A percentile compares a stretch with the other conserved stretches of the same genome.
phyloP scores from a whole-genome alignment of 1,140 invertebrate genomes.

The Procambarus clarkii region DNA sequence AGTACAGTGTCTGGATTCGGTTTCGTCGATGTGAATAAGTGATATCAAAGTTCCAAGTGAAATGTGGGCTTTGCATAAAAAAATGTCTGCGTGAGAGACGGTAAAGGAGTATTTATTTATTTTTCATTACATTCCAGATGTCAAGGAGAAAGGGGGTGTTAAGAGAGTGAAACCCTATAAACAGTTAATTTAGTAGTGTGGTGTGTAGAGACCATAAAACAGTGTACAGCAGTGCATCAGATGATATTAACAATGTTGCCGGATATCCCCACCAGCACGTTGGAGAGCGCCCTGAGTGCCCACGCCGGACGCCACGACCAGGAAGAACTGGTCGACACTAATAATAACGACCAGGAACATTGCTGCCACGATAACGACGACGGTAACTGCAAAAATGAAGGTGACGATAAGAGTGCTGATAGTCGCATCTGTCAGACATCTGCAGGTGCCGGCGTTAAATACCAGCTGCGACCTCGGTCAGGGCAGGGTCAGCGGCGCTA shows the following conservation, averaged over 20 bases:
- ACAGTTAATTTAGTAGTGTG: background rate
- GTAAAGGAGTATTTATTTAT: background rate
- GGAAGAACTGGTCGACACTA: background rate
- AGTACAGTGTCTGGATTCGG: too few relatives aligned
- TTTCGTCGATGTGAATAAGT: too few relatives aligned
- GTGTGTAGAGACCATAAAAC: background rate
- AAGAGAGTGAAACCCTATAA: background rate
- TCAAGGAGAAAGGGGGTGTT: background rate
- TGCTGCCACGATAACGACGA: background rate
- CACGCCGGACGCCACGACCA: background rate
- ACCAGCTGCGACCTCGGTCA: slow-evolving; percentile 10
- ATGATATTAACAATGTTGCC: background rate
- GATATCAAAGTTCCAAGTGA: too few relatives aligned
- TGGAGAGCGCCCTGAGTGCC: background rate
- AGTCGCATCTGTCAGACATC: background rate
- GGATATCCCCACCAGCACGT: background rate
- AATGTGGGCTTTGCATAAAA: too few relatives aligned
- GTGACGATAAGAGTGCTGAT: background rate
- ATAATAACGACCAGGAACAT: background rate
- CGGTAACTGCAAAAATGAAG: background rate
- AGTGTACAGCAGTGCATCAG: background rate
- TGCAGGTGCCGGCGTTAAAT: background rate
- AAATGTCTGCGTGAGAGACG: too few relatives aligned
- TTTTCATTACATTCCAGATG: background rate
- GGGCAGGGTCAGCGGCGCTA: background rate